phyloP scores from a whole-genome alignment of 2,797 vertebrate genomes.

The Orestias chungarensis region DNA sequence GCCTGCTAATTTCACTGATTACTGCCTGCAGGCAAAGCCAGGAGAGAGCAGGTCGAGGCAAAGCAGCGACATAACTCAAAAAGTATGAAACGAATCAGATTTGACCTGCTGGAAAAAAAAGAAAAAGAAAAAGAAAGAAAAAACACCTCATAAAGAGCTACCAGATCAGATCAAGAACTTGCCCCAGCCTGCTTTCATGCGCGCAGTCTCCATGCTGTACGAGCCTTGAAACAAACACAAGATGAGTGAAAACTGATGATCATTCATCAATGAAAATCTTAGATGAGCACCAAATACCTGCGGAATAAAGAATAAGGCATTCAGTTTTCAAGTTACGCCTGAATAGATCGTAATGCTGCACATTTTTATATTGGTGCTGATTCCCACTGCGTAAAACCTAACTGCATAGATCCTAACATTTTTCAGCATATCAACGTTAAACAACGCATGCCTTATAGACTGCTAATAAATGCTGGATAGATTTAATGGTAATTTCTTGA shows the following conservation, averaged over 20 bases:
- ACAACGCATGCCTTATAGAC: no score
- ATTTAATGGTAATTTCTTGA: no score
- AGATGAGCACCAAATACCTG: not conserved
- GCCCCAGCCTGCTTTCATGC: conserved; percentile 41
- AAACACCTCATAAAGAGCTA: conserved; percentile 11
- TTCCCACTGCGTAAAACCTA: not conserved
- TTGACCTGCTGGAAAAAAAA: conserved; percentile 15
- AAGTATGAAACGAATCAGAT: conserved; percentile 35
- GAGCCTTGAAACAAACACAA: not conserved
- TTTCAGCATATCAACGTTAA: no score
- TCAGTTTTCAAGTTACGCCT: not conserved
- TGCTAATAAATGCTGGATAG: no score
- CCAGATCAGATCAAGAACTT: conserved; percentile 21
- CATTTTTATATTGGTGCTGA: not conserved
- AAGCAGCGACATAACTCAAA: conserved; percentile 33
- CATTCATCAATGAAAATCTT: conserved; percentile 13
- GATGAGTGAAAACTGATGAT: not conserved
- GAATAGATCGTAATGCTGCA: not conserved
- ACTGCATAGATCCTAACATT: not conserved
- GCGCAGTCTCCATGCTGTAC: not conserved
- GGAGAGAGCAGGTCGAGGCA: conserved; percentile 58
- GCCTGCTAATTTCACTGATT: conserved; percentile 8
- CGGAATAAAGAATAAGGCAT: not conserved
- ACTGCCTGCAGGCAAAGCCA: conserved; percentile 46
- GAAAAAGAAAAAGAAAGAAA: conserved; percentile 13